Percentiles rank a stretch among this genome's conserved stretches.
Evolutionary conservation across 2,888 invertebrate genomes (phyloP).

Genomic region (Ormyrus nitidulus): DNA sequence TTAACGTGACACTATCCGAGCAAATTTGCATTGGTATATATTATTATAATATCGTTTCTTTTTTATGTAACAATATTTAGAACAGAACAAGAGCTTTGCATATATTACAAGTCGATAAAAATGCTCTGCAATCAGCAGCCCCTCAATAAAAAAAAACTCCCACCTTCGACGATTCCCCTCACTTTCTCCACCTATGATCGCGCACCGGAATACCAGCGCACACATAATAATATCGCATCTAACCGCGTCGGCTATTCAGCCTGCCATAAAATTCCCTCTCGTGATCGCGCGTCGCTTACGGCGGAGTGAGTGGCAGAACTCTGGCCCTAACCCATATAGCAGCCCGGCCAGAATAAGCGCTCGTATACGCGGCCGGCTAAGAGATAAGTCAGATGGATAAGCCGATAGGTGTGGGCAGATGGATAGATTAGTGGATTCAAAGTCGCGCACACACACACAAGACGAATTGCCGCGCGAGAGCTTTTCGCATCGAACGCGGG

Average conservation of each 20-base stretch:
- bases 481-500: too few relatives aligned
- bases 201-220: not conserved
- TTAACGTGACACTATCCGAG: too few relatives aligned
- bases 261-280: too few relatives aligned
- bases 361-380: conserved; percentile 58
- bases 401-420: conserved; percentile 51
- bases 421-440: conserved; percentile 48
- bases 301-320: conserved; percentile 58
- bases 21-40: too few relatives aligned
- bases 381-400: conserved; percentile 58
- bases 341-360: conserved; percentile 55
- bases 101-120: too few relatives aligned
- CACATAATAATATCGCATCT: not conserved
- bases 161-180: conserved; percentile 3
- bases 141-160: too few relatives aligned
- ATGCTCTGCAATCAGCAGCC: too few relatives aligned
- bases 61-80: too few relatives aligned
- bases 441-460: too few relatives aligned
- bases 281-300: too few relatives aligned
- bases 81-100: too few relatives aligned
- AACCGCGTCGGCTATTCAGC: not conserved
- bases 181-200: conserved; percentile 7
- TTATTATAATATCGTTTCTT: not conserved
- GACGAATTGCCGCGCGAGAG: too few relatives aligned
- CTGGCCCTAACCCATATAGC: conserved; percentile 73